These are phyloP conservation scores for Agrochola litura DNA, from an alignment of 2,888 invertebrate species.

Conservation along the genomic window DNA sequence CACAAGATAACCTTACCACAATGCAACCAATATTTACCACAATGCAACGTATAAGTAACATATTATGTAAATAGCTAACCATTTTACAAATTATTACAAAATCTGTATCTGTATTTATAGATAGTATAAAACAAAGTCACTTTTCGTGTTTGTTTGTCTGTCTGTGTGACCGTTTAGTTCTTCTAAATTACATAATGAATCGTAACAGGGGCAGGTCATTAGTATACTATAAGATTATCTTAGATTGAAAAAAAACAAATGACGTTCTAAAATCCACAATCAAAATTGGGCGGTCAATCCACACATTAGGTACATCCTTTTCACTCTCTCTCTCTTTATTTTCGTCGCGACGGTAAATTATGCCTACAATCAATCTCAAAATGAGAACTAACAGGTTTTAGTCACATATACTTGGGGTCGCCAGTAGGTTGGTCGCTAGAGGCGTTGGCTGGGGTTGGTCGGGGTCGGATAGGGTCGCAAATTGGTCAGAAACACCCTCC, in stretches of 20 bases:
- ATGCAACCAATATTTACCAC: neutral
- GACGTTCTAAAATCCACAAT: neutral
- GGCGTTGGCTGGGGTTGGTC: constrained; percentile 56
- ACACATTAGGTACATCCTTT: neutral
- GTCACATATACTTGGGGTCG: constrained; percentile 66
- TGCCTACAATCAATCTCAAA: constrained; percentile 66
- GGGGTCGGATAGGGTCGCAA: constrained; percentile 74
- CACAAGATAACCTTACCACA: neutral
- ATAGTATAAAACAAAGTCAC: neutral
- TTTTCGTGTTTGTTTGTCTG: neutral
- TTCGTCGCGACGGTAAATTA: constrained; percentile 1
- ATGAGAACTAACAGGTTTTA: constrained; percentile 78
- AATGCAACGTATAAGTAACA: neutral
- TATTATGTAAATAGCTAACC: neutral
- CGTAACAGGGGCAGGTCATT: no score
- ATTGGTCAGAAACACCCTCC: constrained; percentile 78
- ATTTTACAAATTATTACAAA: neutral
- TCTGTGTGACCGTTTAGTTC: neutral
- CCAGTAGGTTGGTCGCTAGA: constrained; percentile 57
- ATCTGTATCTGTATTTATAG: neutral
- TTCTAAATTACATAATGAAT: no score
- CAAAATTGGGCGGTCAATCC: neutral
- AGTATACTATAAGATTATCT: no score
- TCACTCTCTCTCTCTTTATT: neutral
- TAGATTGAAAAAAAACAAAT: neutral